Percentiles rank a stretch among this genome's conserved stretches.
Evolutionary conservation across 2,797 vertebrate species (phyloP).

Genomic region (Neoniphon sammara): DNA sequence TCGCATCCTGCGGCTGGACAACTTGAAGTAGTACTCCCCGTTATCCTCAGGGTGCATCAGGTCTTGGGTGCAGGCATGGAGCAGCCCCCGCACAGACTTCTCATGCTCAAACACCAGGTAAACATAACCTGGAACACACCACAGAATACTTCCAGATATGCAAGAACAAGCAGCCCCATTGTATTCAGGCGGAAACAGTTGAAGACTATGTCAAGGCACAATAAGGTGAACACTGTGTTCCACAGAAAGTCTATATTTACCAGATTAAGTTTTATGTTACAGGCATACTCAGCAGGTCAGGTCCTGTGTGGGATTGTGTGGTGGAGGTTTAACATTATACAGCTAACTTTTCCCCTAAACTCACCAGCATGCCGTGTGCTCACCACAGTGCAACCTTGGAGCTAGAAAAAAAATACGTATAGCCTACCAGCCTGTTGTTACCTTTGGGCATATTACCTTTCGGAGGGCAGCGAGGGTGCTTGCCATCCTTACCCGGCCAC

Average conservation of each 20-base stretch:
- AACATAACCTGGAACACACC: conserved; percentile 87
- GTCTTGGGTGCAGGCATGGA: conserved; percentile 96
- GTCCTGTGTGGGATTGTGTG: too few species aligned
- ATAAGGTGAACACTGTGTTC: background rate
- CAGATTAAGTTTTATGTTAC: too few species aligned
- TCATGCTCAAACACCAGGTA: conserved; percentile 98
- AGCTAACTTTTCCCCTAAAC: conserved; percentile 5
- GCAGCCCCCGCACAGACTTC: conserved; percentile 93
- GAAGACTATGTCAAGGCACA: background rate
- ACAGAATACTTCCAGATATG: background rate
- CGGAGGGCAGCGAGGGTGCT: conserved; percentile 99
- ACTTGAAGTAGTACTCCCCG: conserved; percentile 98
- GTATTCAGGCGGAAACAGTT: background rate
- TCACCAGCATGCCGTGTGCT: conserved; percentile 60
- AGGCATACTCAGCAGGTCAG: too few species aligned
- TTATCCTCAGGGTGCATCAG: conserved; percentile 92
- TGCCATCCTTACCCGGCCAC: conserved; percentile 99
- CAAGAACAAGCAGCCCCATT: too few species aligned
- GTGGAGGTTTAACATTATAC: too few species aligned
- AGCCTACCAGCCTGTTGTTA: conserved; percentile 92
- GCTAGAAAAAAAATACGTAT: conserved; percentile 75
- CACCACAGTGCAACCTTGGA: conserved; percentile 73
- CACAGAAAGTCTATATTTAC: background rate
- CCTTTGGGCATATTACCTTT: conserved; percentile 99
- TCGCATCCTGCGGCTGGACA: conserved; percentile 99